Base-by-base conservation (phyloP, 2,113 vertebrate species). In the Oreocharis arfaki region DNA sequence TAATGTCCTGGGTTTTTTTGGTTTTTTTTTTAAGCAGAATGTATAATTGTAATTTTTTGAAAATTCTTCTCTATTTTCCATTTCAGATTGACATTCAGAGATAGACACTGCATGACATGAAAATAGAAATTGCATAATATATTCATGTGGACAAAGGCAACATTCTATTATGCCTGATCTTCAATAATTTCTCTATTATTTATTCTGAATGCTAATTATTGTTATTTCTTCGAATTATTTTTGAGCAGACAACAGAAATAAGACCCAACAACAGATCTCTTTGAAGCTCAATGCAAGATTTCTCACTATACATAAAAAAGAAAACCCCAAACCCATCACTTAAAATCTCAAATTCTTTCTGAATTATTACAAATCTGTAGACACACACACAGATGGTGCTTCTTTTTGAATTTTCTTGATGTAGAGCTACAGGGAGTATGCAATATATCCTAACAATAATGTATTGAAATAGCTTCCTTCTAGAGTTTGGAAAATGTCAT, bases 391-490 rank as follows among this genome's bases (percentile, higher is more conserved):
- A 90, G n/a, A 64, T n/a, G 22, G 10, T 89, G 19, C 35, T 47
- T 82, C 35, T 78, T 95, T 95, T 84, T 61, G 87, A 46, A 73
- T 82, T 13, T 64, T 71, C 41, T 56, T 78, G 19, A 65, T 94
- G 26, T 4, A 46, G 61, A 91, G 64, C 41, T 76, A 12, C 69
- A 81, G 32, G 44, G 77, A 87, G 14, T 85, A 42, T 64, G 19
- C 91, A 84, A 93, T 70, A 87, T 84, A 95, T 47, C 11, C 22
- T 60, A 86, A 64, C n/a, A 89, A 78, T 8, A 71, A 68, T 84
- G 74, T 82, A 41, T 91, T 89, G 77, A 82, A 82, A 68, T 23
- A 61, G 13, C 77, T 95, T 91, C 57, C 56, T 82, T 89, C 39
- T 84, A 33, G 52, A 78, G 53, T 82, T 57, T 89, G 44, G 52